These are phyloP conservation scores for Drosophila leontia DNA, from an alignment of 1,140 invertebrate species.

Conservation along the genomic window DNA sequence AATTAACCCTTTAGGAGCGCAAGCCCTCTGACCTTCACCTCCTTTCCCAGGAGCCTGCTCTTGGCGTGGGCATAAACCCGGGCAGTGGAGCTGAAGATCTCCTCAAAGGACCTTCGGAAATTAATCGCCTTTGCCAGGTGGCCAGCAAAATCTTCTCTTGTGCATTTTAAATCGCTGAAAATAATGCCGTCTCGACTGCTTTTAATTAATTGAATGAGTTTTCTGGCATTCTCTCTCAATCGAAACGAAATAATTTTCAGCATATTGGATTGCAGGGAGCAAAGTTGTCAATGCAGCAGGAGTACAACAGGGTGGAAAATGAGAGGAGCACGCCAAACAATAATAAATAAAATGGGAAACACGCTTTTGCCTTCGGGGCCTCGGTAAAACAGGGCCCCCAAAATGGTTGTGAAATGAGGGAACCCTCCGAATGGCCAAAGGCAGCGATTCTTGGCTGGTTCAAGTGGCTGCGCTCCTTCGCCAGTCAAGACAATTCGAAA, in stretches of 20 bases:
- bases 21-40: slow-evolving; percentile 64
- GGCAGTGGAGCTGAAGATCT: slow-evolving; percentile 8
- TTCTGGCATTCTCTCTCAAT: slow-evolving; percentile 25
- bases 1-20: slow-evolving; percentile 79
- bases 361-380: slow-evolving; percentile 39
- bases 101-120: slow-evolving; percentile 29
- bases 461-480: slow-evolving; percentile 56
- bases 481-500: slow-evolving; percentile 78
- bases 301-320: background rate
- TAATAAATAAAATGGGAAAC: slow-evolving; percentile 71
- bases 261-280: slow-evolving; percentile 49
- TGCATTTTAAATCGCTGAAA: slow-evolving; percentile 41
- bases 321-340: slow-evolving; percentile 49
- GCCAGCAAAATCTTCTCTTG: slow-evolving; percentile 6
- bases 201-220: slow-evolving; percentile 59
- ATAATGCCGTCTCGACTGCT: slow-evolving; percentile 34
- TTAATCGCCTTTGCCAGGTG: slow-evolving; percentile 50
- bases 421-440: slow-evolving; percentile 1
- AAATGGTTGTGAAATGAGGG: slow-evolving; percentile 15
- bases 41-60: slow-evolving; percentile 7
- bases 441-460: slow-evolving; percentile 24
- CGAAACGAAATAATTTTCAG: slow-evolving; percentile 48
- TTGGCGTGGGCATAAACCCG: slow-evolving; percentile 19
- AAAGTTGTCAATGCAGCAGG: slow-evolving; percentile 54
- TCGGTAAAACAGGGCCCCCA: slow-evolving; percentile 3